Evolutionary conservation across 2,113 vertebrate species (phyloP).

Genomic region (Oostethus manadensis): DNA sequence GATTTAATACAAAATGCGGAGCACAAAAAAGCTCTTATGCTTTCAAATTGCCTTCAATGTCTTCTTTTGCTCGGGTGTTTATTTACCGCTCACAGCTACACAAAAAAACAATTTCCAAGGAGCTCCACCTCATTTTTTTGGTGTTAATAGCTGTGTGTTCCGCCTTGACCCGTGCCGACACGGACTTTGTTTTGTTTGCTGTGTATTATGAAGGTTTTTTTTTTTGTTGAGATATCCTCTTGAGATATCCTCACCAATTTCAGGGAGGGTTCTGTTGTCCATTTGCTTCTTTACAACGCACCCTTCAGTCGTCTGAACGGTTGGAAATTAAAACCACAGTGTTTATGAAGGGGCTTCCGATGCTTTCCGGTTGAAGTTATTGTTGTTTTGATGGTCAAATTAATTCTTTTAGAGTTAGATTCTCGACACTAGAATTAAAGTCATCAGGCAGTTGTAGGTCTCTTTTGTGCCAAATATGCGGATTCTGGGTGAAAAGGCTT

Average conservation of each 20-base stretch:
- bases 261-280: background rate
- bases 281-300: too few species aligned
- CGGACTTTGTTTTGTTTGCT: background rate
- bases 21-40: too few species aligned
- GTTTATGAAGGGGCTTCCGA: background rate
- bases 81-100: background rate
- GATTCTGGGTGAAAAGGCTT: too few species aligned
- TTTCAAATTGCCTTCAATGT: background rate
- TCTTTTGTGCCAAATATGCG: too few species aligned
- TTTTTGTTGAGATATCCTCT: too few species aligned
- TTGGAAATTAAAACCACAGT: background rate
- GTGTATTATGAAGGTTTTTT: background rate
- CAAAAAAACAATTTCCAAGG: background rate
- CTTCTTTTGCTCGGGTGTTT: background rate
- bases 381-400: too few species aligned
- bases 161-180: background rate
- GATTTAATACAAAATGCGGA: background rate
- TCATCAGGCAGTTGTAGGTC: too few species aligned
- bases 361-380: background rate
- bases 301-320: background rate
- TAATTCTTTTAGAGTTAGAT: too few species aligned
- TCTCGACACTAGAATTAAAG: too few species aligned
- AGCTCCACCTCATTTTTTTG: background rate
- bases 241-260: background rate
- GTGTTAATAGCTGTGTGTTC: background rate